Evolutionary conservation across 2,797 vertebrate genomes (phyloP).

Genomic region (Cryptoblepharus egeriae): DNA sequence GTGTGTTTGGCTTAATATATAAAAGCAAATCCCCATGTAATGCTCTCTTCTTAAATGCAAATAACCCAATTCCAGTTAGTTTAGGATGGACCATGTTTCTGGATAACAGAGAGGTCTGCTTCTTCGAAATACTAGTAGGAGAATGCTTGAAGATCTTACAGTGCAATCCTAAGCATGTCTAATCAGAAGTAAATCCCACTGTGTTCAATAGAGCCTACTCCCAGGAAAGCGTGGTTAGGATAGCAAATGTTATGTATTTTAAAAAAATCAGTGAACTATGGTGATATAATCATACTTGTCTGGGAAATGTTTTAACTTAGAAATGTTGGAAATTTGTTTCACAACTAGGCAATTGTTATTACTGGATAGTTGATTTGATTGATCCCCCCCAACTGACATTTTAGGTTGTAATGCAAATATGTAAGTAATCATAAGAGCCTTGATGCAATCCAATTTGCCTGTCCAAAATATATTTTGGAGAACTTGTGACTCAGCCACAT

Average conservation of each 20-base stretch:
- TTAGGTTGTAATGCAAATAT: neutral
- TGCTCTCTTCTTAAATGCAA: neutral
- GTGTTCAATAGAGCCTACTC: too few species aligned
- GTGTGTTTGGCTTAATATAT: constrained; percentile 6
- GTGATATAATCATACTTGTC: neutral
- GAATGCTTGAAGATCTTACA: too few species aligned
- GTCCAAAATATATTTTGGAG: neutral
- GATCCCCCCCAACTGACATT: neutral
- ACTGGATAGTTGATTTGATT: neutral
- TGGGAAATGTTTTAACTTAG: neutral
- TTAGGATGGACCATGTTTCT: neutral
- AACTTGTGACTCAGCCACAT: neutral
- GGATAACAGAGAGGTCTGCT: too few species aligned
- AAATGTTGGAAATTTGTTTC: neutral
- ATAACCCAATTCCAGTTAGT: neutral
- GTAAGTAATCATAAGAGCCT: neutral
- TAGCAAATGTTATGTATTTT: too few species aligned
- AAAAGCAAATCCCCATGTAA: neutral
- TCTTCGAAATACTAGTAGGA: neutral
- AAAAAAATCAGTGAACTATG: neutral
- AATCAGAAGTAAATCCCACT: too few species aligned
- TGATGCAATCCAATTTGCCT: neutral
- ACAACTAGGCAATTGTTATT: neutral
- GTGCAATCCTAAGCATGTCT: too few species aligned
- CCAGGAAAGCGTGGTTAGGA: too few species aligned